phyloP scores from a whole-genome alignment of 2,797 vertebrate genomes.

The Fratercula arctica region DNA sequence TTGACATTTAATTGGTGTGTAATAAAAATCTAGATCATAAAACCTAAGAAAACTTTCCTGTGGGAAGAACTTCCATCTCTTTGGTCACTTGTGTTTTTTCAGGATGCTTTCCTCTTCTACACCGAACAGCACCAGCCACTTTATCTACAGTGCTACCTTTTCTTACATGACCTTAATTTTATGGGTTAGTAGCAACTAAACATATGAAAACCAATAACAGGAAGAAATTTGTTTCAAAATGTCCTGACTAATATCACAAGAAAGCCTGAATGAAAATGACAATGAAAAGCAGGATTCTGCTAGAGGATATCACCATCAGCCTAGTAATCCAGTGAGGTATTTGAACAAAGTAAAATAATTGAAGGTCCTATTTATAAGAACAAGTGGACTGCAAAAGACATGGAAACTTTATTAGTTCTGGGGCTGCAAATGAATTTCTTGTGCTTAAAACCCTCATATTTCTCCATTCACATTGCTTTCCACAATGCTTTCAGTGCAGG shows the following conservation, averaged over 20 bases:
- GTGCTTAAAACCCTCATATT: not conserved
- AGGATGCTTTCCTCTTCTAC: not conserved
- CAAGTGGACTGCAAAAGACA: not conserved
- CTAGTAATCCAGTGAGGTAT: not conserved
- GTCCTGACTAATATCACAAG: not conserved
- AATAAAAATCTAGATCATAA: not conserved
- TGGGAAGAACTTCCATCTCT: not conserved
- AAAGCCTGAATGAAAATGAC: not conserved
- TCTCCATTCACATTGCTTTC: not conserved
- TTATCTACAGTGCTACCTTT: not conserved
- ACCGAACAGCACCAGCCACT: not conserved
- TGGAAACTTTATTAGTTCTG: not conserved
- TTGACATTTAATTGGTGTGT: not conserved
- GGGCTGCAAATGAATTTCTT: not conserved
- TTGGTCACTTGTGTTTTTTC: not conserved
- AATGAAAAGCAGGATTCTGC: not conserved
- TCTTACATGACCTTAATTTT: not conserved
- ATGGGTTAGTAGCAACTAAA: not conserved
- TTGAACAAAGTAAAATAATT: not conserved
- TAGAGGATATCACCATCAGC: not conserved
- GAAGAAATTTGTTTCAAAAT: not conserved
- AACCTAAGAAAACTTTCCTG: not conserved
- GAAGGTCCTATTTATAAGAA: not conserved
- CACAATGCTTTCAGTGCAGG: not conserved
- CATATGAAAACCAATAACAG: not conserved